Evolutionary conservation across 2,113 vertebrate species (phyloP), one percentile per base, ranked within the genome.

Genomic region (Ammospiza caudacuta): DNA sequence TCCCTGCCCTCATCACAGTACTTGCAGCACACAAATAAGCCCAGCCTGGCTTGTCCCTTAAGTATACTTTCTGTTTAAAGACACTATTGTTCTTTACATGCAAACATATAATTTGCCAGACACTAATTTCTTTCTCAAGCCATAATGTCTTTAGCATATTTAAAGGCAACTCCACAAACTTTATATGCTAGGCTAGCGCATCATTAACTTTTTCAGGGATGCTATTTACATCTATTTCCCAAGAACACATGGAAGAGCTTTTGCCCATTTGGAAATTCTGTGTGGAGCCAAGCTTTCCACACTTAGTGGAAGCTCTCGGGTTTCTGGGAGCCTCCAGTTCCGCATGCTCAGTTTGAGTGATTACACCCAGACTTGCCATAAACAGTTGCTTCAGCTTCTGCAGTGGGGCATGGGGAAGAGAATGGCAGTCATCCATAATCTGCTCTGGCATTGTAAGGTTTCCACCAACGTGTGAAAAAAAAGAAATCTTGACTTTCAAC

Each of bases 151-250:
- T 91, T 66, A 94, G 89, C 87, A 92, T 82, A 94, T 91, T 97
- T 91, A 87, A 95, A 92, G 75, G 70, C 84, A 92, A 85, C 43
- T 89, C 70, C 58, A 89, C 83, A 92, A 89, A 92, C 37, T 89
- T 92, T 93, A 90, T 79, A 74, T 55, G 81, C 67, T 87, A 73
- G 58, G 55, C 90, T 94, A 85, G 89, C 2, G 69, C 93, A 95
- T 77, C 93, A 90, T 94, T 95, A 96, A 93, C 88, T 74, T 94
- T 85, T 89, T 95, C 87, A 89, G 75, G 82, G 94, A 84, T 73
- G 62, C 74, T 84, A 89, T 94, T 92, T 94, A 85, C 89, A 95
- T 84, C 70, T 66, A 63, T 77, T 87, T 91, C 78, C 46, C 44
- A 85, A 69, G 49, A 92, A 87, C 75, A 94, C 78, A 91, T 80